Base-by-base conservation (phyloP, 2,797 vertebrate genomes). In the Gephyroberyx darwinii region DNA sequence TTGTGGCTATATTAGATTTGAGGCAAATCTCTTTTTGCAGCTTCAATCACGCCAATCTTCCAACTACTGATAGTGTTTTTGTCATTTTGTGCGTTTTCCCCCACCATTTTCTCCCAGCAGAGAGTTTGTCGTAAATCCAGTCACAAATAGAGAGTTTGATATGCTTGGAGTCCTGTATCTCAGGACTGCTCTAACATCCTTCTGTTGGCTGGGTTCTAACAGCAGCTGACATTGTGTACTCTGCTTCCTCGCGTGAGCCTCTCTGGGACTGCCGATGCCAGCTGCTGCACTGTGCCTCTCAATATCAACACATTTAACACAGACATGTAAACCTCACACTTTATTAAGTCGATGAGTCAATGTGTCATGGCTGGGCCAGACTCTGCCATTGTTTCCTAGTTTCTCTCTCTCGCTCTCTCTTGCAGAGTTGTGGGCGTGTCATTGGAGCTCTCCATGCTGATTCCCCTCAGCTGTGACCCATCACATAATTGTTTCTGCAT, bases 141-240 rank as follows among this genome's bases (percentile, higher is more conserved):
- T 75, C 58, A 69, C 68, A 79, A 56, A 69, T 6, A 41, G 26
- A 19, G 69, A 70, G 37, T 64, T 64, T 56, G 57, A 80, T 56
- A 54, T 64, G 31, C 37, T 63, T 65, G 63, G 57, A 55, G 66
- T 56, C 54, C 51, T 78, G 48, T 63, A 75, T 62, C 53, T 80
- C 78, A 78, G 56, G 58, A 83, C 69, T 77, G 56, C 71, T 78
- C 74, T 69, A 75, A 73, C 67, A 76, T 81, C 69, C 62, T 78
- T 78, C 81, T 79, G 82, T 87, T 89, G 77, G 81, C 71, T 37
- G 65, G 61, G 71, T 79, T 84, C 65, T 77, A 82, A 71, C 84
- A 68, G 80, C 90, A 91, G 92, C 87, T 91, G 90, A 90, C 83
- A 75, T 37, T 80, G 85, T 84, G 85, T 85, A 82, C 87, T 84